These are phyloP conservation scores for Escarpia spicata DNA, from an alignment of 2,888 invertebrate species.

Conservation along the genomic window DNA sequence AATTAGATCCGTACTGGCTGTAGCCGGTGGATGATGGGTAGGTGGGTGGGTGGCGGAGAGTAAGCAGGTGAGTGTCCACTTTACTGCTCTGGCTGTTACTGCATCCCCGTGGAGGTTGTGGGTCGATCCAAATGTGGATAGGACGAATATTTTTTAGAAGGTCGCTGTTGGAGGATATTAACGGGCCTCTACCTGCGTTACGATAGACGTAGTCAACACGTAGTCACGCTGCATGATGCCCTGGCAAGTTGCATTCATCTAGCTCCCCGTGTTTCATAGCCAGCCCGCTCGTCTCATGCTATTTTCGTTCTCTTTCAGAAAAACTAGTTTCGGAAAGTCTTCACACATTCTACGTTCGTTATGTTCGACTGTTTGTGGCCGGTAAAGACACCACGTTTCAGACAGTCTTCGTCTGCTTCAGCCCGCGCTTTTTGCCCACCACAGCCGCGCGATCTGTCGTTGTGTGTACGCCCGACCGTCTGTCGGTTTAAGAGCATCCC, in stretches of 20 bases:
- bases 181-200: background rate
- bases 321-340: background rate
- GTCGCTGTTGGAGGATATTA: background rate
- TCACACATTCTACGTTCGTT: background rate
- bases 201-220: background rate
- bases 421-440: background rate
- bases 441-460: background rate
- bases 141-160: background rate
- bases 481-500: background rate
- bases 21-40: background rate
- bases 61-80: background rate
- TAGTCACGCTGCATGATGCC: background rate
- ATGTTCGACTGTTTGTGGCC: background rate
- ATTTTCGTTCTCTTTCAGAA: background rate
- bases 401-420: background rate
- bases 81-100: background rate
- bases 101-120: background rate
- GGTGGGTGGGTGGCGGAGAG: background rate
- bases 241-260: background rate
- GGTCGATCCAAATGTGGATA: background rate
- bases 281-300: background rate
- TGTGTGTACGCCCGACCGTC: no score
- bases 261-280: background rate
- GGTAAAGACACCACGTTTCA: background rate
- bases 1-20: background rate